These are phyloP conservation scores for Subacronicta megacephala DNA, from an alignment of 2,888 invertebrate species.

Conservation along the genomic window DNA sequence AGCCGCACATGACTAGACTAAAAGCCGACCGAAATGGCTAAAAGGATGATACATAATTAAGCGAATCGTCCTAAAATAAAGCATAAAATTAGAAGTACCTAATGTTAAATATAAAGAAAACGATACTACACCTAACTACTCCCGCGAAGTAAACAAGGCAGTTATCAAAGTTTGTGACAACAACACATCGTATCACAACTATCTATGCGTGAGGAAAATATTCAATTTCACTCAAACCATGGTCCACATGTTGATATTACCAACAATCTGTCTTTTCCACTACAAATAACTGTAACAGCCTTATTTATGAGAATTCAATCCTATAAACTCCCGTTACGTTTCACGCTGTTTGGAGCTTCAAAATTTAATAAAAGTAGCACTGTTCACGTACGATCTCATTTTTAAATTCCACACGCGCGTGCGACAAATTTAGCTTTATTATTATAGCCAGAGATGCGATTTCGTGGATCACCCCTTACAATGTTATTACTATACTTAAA, in stretches of 20 bases:
- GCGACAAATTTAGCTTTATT: constrained; percentile 81
- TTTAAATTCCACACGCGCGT: constrained; percentile 76
- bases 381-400: constrained; percentile 63
- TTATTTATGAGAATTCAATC: constrained; percentile 27
- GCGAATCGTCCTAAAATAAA: too few relatives aligned
- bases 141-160: constrained; percentile 10
- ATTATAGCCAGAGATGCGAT: constrained; percentile 76
- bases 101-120: too few relatives aligned
- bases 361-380: constrained; percentile 70
- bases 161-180: constrained; percentile 22
- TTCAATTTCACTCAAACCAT: constrained; percentile 26
- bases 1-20: too few relatives aligned
- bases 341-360: constrained; percentile 33
- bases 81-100: constrained; percentile 7
- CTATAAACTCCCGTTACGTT: constrained; percentile 17
- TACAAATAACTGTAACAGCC: constrained; percentile 34
- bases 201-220: constrained; percentile 27
- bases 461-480: constrained; percentile 72
- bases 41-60: too few relatives aligned
- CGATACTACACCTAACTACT: background rate
- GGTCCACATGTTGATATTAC: constrained; percentile 31
- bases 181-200: constrained; percentile 25
- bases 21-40: too few relatives aligned
- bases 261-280: constrained; percentile 34
- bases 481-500: constrained; percentile 75